Base-by-base conservation (phyloP, 2,888 invertebrate species). In the Hypena proboscidalis region DNA sequence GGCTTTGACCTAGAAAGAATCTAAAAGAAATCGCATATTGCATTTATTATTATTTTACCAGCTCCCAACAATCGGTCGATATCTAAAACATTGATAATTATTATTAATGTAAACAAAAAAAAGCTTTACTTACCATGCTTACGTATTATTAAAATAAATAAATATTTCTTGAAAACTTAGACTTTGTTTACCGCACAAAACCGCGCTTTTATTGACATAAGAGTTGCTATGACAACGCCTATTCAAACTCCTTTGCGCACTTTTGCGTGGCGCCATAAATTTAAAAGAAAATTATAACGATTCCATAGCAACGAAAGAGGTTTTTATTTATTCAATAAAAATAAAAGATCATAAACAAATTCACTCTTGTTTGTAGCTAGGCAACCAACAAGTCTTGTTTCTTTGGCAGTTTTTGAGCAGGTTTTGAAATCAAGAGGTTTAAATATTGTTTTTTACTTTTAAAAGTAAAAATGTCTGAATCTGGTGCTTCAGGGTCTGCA, bases 1-100 rank as follows among this genome's bases (percentile, higher is more conserved):
- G 96, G 97, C 80, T 97, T 97, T 0, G 95, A 92, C 46, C 97
- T 92, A 17, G 97, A 97, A 33, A 97, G 85, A 74, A 97, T 96
- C 97, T 97, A 32, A 6, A 21, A 11, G 4, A 11, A 10, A 3
- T 3, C 19, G 10, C 6, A 10, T 25, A 25, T 9, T 5, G 11
- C 11, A 8, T 10, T 25, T 25, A 10, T 17, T 10, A 2, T 9
- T 25, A 9, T 25, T 10, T 8, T 5, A 17, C 22, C 4, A n/a
- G n/a, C n/a, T n/a, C n/a, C n/a, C n/a, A n/a, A n/a, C n/a, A n/a
- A n/a, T n/a, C n/a, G n/a, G n/a, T n/a, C n/a, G n/a, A n/a, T n/a
- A n/a, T n/a, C n/a, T n/a, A n/a, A n/a, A n/a, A n/a, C n/a, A n/a
- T n/a, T n/a, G n/a, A n/a, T n/a, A n/a, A n/a, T n/a, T n/a, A n/a